Conservation (phyloP, 2,113 vertebrate species). For the Gyps fulvus region DNA sequence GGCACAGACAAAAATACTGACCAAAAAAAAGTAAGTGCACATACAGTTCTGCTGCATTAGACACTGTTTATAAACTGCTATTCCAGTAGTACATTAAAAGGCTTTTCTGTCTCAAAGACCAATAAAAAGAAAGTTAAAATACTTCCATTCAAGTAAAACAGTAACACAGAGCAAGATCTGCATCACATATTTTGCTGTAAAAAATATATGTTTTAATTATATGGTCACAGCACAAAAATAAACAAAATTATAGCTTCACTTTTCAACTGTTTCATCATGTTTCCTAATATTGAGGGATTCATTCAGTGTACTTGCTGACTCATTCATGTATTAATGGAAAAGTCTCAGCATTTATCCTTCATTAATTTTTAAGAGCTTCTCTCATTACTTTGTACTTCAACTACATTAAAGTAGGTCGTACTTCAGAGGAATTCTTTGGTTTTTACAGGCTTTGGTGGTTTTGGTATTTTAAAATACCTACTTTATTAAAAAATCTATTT, state of each 20-base stretch:
- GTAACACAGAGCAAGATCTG: neutral
- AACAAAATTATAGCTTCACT: neutral
- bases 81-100: neutral
- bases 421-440: neutral
- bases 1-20: neutral
- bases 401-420: neutral
- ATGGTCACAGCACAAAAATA: neutral
- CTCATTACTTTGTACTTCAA: neutral
- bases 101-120: neutral
- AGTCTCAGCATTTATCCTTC: neutral
- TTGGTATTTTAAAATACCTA: neutral
- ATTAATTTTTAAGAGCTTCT: conserved; percentile 42
- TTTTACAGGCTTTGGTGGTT: neutral
- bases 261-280: neutral
- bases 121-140: neutral
- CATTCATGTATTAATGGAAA: neutral
- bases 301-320: neutral
- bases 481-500: neutral
- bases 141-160: neutral
- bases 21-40: neutral
- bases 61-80: neutral
- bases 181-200: neutral
- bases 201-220: neutral
- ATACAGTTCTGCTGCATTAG: neutral
- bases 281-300: neutral